These are phyloP conservation scores for Noturus placidus DNA, from an alignment of 2,113 vertebrate species.

Conservation along the genomic window DNA sequence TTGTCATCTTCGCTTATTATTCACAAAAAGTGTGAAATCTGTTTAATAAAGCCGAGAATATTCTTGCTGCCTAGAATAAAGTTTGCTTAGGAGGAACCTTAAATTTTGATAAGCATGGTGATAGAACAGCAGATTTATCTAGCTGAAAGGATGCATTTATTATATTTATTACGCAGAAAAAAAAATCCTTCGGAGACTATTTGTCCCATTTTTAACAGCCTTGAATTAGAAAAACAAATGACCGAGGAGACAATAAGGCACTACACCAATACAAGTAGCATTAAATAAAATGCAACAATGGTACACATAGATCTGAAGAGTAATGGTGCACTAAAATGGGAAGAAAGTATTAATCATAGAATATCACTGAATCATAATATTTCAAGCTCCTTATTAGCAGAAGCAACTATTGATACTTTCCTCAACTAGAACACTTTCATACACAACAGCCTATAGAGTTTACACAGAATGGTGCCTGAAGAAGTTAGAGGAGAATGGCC, in stretches of 20 bases:
- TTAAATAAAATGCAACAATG: not conserved
- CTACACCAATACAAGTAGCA: not conserved
- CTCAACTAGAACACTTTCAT: not conserved
- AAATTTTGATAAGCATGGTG: not conserved
- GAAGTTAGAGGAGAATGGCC: not conserved
- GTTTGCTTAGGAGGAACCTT: not conserved
- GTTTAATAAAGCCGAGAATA: not conserved
- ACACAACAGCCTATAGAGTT: not conserved
- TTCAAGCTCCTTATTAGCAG: not conserved
- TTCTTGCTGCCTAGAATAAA: not conserved
- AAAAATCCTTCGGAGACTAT: not conserved
- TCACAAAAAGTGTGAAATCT: not conserved
- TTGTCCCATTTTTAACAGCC: not conserved
- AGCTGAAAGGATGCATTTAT: not conserved
- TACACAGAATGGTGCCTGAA: not conserved
- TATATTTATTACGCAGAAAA: not conserved
- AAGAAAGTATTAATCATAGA: not conserved
- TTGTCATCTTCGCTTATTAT: not conserved
- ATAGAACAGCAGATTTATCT: not conserved
- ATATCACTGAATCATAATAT: constrained; percentile 3
- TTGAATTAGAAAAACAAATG: not conserved
- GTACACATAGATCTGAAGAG: not conserved
- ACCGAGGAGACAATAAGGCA: not conserved
- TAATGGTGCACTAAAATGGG: not conserved
- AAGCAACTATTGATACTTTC: not conserved